phyloP scores from a whole-genome alignment of 2,113 vertebrate species.

The Hymenochirus boettgeri region DNA sequence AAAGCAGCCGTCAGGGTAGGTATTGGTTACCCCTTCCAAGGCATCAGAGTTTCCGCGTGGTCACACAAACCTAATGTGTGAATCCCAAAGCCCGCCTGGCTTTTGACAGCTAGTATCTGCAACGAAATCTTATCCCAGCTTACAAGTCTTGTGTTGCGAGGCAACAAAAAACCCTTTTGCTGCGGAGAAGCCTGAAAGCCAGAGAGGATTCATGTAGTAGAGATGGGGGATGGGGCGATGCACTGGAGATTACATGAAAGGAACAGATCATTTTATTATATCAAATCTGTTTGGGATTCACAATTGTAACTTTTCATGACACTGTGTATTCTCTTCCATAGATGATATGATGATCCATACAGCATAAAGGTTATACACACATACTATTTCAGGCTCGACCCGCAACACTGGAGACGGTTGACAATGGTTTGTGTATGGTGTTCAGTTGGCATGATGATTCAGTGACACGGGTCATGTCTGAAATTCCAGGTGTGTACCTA shows the following conservation, averaged over 20 bases:
- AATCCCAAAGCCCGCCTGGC: constrained; percentile 39
- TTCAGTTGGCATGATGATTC: no score
- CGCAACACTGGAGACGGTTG: no score
- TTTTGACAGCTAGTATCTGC: constrained; percentile 40
- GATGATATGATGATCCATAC: no score
- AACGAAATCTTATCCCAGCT: constrained; percentile 39
- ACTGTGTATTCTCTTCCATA: no score
- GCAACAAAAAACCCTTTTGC: constrained; percentile 25
- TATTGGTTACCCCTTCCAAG: constrained; percentile 54
- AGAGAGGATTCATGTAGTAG: background rate
- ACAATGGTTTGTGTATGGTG: no score
- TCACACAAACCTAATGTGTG: constrained; percentile 48
- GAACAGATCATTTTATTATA: no score
- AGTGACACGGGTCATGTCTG: no score
- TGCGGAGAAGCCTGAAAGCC: constrained; percentile 13
- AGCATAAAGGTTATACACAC: no score
- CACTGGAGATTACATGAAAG: background rate
- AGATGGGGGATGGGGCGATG: background rate
- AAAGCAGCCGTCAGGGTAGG: constrained; percentile 41
- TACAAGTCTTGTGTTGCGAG: constrained; percentile 29
- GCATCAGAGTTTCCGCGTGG: constrained; percentile 50
- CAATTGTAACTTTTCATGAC: no score
- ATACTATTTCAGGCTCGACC: no score
- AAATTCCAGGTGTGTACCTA: no score
- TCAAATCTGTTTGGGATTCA: no score